These are phyloP conservation scores for Scartelaos histophorus DNA, from an alignment of 2,113 vertebrate genomes.

Conservation along the genomic window DNA sequence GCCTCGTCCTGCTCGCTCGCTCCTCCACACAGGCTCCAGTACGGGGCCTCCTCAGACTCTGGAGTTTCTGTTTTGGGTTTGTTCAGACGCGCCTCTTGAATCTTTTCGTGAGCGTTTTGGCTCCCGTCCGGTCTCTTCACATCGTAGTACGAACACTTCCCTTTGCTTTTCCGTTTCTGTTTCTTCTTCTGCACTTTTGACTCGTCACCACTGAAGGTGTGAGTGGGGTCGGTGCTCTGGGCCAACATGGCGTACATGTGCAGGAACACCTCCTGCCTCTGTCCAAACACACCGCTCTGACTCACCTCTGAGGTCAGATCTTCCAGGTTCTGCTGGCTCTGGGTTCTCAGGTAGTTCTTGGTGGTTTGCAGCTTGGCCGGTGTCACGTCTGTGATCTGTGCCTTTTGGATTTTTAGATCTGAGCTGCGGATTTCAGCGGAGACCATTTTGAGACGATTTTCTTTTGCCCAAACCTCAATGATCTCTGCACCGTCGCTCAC, in stretches of 20 bases:
- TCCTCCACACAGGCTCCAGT: conserved; percentile 7
- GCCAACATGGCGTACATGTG: conserved; percentile 6
- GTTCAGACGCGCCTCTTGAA: not conserved
- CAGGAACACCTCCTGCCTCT: not conserved
- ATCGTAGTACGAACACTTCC: not conserved
- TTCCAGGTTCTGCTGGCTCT: not conserved
- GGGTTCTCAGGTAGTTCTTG: not conserved
- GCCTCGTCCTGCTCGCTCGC: not conserved
- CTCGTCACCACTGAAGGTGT: not conserved
- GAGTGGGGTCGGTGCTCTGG: not conserved
- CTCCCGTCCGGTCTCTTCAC: not conserved
- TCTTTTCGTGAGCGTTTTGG: not conserved
- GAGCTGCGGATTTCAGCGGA: not conserved
- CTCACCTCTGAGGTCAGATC: not conserved
- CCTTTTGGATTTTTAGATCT: not conserved
- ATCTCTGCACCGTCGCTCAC: not conserved
- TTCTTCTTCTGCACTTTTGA: not conserved
- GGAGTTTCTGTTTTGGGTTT: too few species aligned
- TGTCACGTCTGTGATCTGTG: not conserved
- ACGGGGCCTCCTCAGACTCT: conserved; percentile 24
- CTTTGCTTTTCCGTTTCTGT: not conserved
- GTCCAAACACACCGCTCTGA: not conserved
- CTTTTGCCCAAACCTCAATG: not conserved
- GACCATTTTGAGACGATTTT: not conserved
- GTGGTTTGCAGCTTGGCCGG: not conserved